phyloP scores from a whole-genome alignment of 2,888 invertebrate species.

The Dynastes maya region DNA sequence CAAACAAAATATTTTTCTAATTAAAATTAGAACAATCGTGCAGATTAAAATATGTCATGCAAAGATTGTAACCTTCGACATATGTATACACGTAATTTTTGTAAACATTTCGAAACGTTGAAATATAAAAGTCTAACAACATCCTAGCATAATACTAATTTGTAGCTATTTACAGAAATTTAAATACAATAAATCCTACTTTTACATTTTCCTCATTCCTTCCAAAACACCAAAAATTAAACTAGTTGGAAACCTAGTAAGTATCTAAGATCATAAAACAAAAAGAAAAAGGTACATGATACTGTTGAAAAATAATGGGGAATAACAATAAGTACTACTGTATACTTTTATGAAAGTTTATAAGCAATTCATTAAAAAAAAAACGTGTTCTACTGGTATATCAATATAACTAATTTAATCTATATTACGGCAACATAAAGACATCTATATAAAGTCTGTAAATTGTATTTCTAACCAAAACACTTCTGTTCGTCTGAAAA shows the following conservation, averaged over 20 bases:
- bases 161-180: conserved; percentile 39
- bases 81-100: background rate
- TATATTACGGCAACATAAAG: conserved; percentile 42
- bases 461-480: conserved; percentile 73
- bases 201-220: conserved; percentile 34
- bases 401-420: conserved; percentile 38
- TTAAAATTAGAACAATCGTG: conserved; percentile 32
- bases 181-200: conserved; percentile 20
- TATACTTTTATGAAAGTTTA: conserved; percentile 17
- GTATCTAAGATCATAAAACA: background rate
- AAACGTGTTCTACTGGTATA: conserved; percentile 16
- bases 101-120: conserved; percentile 11
- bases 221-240: conserved; percentile 25
- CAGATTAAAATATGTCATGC: conserved; percentile 32
- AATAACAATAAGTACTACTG: conserved; percentile 23
- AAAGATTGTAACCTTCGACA: conserved; percentile 4
- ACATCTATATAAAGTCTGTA: conserved; percentile 43
- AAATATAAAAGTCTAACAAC: conserved; percentile 19
- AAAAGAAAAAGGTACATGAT: conserved; percentile 21
- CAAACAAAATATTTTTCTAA: conserved; percentile 19
- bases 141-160: conserved; percentile 30
- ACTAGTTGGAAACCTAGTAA: conserved; percentile 22
- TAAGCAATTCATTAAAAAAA: conserved; percentile 36
- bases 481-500: conserved; percentile 94
- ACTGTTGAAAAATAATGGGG: background rate